Evolutionary conservation across 53 echinoderm and acorn worm species (phyloP), one percentile per base, ranked within the genome.

Genomic region (Paelopatides confundens): DNA sequence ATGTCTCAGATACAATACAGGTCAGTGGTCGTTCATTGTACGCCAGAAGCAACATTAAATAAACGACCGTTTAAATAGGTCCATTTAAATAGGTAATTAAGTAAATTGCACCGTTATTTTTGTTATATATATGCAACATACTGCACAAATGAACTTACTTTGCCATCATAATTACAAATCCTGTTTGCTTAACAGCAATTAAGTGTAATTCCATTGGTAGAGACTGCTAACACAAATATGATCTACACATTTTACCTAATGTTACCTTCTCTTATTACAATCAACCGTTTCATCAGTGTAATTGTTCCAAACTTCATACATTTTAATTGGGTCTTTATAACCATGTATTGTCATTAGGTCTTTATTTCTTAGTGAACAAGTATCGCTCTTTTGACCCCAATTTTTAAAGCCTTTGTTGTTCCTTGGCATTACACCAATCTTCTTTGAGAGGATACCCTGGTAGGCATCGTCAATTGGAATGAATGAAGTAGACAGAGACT

Each of bases 391-490:
- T 62, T 89, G 91, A 3, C 94, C 96, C 93, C 94, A 96, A 86
- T 93, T 94, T 62, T 94, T 96, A 62, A 96, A 96, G 30, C 94
- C 94, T 7, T 82, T 85, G 52, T 94, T 87, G 35, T 87, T 82
- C 13, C 35, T 71, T 24, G 96, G 94, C 24, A 52, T 87, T 5
- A 95, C 89, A 1, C 94, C 96, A 4, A 94, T 77, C 63, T 90
- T 89, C 50, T 93, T 95, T 11, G 91, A 93, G 12, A 96, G 74
- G 35, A 96, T 96, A 0, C 96, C 96, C 54, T 96, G 96, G 84
- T 94, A 96, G 54, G 96, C 96, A 51, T 96, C 96, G 39, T 96
- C 96, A 47, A 96, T 94, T 11, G 96, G 96, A 23, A 96, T 93
- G 28, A 94, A 93, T 26, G 96, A 89, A 0, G 96, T 96, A 58